Percentiles rank a stretch among this genome's conserved stretches.
Conservation (phyloP, 1,140 invertebrate genomes). For the Pseudachorutes palmiensis region DNA sequence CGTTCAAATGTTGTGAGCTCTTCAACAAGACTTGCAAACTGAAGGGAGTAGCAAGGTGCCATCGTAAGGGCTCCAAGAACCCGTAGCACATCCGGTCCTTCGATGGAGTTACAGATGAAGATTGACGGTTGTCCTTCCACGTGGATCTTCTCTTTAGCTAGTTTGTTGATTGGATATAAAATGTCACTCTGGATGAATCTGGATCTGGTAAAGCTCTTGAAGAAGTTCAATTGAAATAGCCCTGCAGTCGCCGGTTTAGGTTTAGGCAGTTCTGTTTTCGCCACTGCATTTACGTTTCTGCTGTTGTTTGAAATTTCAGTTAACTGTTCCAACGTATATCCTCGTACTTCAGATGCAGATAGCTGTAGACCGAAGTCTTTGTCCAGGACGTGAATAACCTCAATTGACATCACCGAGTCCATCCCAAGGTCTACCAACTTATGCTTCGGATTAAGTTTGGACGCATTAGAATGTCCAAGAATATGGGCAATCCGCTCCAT, state of each 20-base stretch:
- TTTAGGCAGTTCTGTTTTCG: background rate
- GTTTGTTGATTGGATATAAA: background rate
- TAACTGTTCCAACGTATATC: constrained; percentile 4
- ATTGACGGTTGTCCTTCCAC: background rate
- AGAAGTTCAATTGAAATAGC: constrained; percentile 4
- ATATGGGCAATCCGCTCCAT: constrained; percentile 40
- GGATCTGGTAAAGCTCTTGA: background rate
- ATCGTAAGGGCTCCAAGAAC: background rate
- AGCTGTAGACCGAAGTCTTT: background rate
- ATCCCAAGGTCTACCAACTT: constrained; percentile 86
- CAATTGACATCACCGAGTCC: constrained; percentile 95
- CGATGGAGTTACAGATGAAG: background rate
- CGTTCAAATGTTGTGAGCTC: constrained; percentile 44
- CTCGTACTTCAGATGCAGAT: background rate
- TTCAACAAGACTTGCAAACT: background rate
- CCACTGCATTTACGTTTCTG: background rate
- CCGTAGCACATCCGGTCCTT: constrained; percentile 4
- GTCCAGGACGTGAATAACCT: constrained; percentile 93
- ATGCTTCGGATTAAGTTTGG: constrained; percentile 54
- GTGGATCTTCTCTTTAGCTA: background rate
- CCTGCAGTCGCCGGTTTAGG: background rate
- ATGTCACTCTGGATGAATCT: background rate
- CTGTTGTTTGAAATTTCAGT: background rate
- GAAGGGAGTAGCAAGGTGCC: background rate
- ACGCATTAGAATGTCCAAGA: background rate